phyloP scores from a whole-genome alignment of 2,888 invertebrate species.

The Cheilosia variabilis region DNA sequence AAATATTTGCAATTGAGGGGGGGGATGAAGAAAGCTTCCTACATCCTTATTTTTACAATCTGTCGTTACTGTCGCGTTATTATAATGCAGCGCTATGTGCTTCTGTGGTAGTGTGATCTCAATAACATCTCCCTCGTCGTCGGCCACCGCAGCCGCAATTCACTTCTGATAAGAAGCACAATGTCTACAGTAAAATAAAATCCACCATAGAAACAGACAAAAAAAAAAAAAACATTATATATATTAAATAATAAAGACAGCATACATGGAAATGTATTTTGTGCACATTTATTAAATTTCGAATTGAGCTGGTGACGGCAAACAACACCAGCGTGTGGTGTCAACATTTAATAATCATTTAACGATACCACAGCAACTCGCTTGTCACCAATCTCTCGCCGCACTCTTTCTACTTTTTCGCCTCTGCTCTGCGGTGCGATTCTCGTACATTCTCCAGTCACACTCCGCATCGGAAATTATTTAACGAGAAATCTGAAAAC shows the following conservation, averaged over 20 bases:
- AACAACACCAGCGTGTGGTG: conserved; percentile 53
- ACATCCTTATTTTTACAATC: conserved; percentile 37
- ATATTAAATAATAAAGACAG: conserved; percentile 19
- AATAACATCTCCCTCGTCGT: conserved; percentile 45
- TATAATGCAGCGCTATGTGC: background rate
- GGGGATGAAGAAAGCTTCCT: conserved; percentile 10
- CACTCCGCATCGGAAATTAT: conserved; percentile 23
- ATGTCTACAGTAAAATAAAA: conserved; percentile 43
- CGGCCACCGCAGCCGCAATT: conserved; percentile 1
- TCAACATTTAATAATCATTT: conserved; percentile 65
- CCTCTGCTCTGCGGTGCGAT: conserved; percentile 2
- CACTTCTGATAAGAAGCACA: conserved; percentile 56
- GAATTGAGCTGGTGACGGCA: conserved; percentile 66
- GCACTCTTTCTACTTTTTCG: conserved; percentile 17
- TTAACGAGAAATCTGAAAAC: conserved; percentile 30
- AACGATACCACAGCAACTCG: conserved; percentile 50
- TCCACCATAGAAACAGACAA: background rate
- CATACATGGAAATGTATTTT: conserved; percentile 1
- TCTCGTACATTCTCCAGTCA: conserved; percentile 20
- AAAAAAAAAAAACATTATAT: background rate
- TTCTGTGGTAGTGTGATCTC: conserved; percentile 46
- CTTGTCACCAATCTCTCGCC: conserved; percentile 58
- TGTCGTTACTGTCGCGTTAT: background rate
- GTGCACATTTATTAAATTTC: conserved; percentile 41
- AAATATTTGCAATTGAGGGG: background rate